Evolutionary conservation across 1,140 invertebrate species (phyloP).

Genomic region (Vanessa atalanta): DNA sequence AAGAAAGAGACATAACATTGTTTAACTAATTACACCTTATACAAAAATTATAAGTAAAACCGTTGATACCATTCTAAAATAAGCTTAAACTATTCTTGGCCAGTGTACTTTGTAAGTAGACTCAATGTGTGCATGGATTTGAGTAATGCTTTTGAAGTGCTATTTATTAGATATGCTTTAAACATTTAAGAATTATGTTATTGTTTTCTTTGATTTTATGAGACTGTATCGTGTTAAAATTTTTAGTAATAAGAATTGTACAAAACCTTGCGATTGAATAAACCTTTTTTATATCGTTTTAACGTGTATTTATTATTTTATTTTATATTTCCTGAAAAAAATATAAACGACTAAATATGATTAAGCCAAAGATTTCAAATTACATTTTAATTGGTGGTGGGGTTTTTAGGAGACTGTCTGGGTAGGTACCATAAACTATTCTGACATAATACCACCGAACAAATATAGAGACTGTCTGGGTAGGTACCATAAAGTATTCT

Average conservation of each 20-base stretch:
- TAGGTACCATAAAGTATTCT: no score
- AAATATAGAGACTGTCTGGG: no score
- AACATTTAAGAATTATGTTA: slow-evolving; percentile 19
- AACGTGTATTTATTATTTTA: slow-evolving; percentile 5
- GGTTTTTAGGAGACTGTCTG: no score
- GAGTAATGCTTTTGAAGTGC: slow-evolving; percentile 10
- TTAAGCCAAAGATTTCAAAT: no score
- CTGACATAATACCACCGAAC: no score
- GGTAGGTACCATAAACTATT: no score
- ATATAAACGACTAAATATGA: no score
- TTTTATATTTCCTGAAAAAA: no score
- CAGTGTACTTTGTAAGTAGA: slow-evolving; percentile 12
- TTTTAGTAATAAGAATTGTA: slow-evolving; percentile 63
- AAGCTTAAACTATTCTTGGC: not conserved
- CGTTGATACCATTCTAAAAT: not conserved
- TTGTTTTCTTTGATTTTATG: slow-evolving; percentile 44
- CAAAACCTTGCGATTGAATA: slow-evolving; percentile 61
- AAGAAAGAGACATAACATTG: no score
- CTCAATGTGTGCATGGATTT: not conserved
- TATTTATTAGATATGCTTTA: slow-evolving; percentile 4
- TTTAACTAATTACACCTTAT: no score
- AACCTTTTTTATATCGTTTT: slow-evolving; percentile 49
- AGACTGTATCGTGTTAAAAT: slow-evolving; percentile 43
- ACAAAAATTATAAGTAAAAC: not conserved
- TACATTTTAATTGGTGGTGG: no score